Evolutionary conservation across 2,113 vertebrate species (phyloP).

Genomic region (Gambusia affinis): DNA sequence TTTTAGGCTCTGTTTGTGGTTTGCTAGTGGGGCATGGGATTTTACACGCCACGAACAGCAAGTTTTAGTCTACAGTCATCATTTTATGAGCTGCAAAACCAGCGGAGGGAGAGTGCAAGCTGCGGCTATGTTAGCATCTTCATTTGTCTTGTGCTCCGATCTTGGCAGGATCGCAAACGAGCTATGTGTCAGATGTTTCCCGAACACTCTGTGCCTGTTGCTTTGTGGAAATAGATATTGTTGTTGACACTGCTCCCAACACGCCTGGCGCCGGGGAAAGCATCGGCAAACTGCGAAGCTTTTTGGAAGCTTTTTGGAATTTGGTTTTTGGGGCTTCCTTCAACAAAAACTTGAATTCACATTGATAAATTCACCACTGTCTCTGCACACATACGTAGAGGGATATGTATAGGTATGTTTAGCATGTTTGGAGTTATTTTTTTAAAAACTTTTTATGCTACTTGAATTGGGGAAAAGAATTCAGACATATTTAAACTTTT

Average conservation of each 20-base stretch:
- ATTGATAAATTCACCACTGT: background rate
- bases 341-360: background rate
- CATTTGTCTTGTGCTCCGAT: constrained; percentile 17
- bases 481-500: no score
- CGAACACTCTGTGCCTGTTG: constrained; percentile 40
- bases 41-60: background rate
- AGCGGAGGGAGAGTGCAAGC: constrained; percentile 22
- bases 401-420: no score
- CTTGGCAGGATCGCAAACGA: constrained; percentile 25
- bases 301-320: background rate
- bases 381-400: no score
- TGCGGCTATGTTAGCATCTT: constrained; percentile 26
- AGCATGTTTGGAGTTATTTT: no score
- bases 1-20: background rate
- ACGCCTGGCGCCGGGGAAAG: no score
- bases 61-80: constrained; percentile 11
- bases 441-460: no score
- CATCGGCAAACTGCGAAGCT: background rate
- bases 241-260: constrained; percentile 11
- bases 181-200: constrained; percentile 48
- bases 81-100: constrained; percentile 9
- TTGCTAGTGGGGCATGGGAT: background rate
- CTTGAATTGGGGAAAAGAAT: no score
- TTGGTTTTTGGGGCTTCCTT: background rate
- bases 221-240: constrained; percentile 30